These are phyloP conservation scores for Lordiphosa stackelbergi DNA, from an alignment of 1,140 invertebrate species.

Conservation along the genomic window DNA sequence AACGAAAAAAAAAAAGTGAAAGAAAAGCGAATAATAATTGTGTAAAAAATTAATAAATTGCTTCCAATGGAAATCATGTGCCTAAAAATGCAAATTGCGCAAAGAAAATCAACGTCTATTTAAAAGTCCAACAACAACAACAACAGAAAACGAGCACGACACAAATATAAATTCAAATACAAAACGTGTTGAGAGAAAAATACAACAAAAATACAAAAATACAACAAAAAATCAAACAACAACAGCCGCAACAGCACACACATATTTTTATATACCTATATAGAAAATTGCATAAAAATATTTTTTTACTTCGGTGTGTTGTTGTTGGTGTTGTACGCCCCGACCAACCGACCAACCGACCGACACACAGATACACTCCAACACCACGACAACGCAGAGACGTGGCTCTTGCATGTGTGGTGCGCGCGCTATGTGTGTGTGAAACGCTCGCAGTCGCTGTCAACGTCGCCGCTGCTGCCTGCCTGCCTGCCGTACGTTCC, in stretches of 20 bases:
- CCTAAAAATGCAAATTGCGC: constrained; percentile 74
- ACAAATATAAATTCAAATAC: constrained; percentile 68
- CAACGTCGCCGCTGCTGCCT: constrained; percentile 16
- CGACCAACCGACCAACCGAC: constrained; percentile 12
- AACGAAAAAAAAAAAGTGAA: constrained; percentile 6
- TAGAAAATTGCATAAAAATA: constrained; percentile 75
- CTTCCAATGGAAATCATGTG: constrained; percentile 73
- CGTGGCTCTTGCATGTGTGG: constrained; percentile 49
- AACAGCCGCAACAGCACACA: constrained; percentile 26
- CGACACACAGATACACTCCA: constrained; percentile 22
- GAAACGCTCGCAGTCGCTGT: constrained; percentile 30
- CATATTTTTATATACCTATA: constrained; percentile 51
- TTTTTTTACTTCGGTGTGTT: constrained; percentile 52
- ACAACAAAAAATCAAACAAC: constrained; percentile 25
- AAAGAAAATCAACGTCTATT: constrained; percentile 73
- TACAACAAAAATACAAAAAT: constrained; percentile 33
- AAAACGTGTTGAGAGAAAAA: constrained; percentile 67
- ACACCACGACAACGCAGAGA: constrained; percentile 46
- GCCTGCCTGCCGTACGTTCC: constrained; percentile 6
- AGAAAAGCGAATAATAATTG: constrained; percentile 23
- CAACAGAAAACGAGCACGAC: constrained; percentile 26
- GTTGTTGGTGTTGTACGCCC: too few relatives aligned
- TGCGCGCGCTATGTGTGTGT: constrained; percentile 33
- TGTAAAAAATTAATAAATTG: constrained; percentile 53
- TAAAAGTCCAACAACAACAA: constrained; percentile 60